A percentile compares a stretch with the other conserved stretches of the same genome.
These are phyloP conservation scores for Copsychus sechellarum DNA, from an alignment of 2,113 vertebrate species.

Conservation along the genomic window DNA sequence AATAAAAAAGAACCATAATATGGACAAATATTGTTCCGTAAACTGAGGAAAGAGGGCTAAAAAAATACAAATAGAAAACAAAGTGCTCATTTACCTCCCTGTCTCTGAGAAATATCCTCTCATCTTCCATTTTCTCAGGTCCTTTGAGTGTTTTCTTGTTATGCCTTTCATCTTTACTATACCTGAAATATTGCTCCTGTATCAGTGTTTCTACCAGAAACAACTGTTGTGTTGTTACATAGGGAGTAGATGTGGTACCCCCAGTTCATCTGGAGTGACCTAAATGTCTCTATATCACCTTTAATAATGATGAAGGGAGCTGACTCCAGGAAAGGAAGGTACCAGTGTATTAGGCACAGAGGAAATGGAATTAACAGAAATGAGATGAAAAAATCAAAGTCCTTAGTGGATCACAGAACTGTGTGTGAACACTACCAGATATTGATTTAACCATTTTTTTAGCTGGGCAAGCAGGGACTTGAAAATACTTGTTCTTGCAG, in stretches of 20 bases:
- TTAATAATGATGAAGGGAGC: not conserved
- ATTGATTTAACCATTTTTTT: not conserved
- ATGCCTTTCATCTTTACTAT: not conserved
- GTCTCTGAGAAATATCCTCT: not conserved
- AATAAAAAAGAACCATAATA: not conserved
- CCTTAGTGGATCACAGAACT: not conserved
- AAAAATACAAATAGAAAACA: not conserved
- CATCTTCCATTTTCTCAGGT: not conserved
- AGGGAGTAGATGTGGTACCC: not conserved
- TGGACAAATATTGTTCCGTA: not conserved
- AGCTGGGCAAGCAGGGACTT: not conserved
- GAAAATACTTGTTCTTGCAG: not conserved
- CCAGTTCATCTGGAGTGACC: not conserved
- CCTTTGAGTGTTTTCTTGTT: slow-evolving; percentile 16
- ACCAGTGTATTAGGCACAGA: not conserved
- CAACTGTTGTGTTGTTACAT: not conserved
- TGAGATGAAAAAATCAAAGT: not conserved
- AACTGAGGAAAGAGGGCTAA: not conserved
- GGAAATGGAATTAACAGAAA: not conserved
- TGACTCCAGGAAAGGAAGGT: not conserved
- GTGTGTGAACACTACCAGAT: not conserved
- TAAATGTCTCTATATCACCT: not conserved
- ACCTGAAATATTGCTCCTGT: not conserved
- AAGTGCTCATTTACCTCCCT: not conserved
- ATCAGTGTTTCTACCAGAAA: not conserved